These are phyloP conservation scores for Abrostola tripartita DNA, from an alignment of 2,888 invertebrate species.

Conservation along the genomic window DNA sequence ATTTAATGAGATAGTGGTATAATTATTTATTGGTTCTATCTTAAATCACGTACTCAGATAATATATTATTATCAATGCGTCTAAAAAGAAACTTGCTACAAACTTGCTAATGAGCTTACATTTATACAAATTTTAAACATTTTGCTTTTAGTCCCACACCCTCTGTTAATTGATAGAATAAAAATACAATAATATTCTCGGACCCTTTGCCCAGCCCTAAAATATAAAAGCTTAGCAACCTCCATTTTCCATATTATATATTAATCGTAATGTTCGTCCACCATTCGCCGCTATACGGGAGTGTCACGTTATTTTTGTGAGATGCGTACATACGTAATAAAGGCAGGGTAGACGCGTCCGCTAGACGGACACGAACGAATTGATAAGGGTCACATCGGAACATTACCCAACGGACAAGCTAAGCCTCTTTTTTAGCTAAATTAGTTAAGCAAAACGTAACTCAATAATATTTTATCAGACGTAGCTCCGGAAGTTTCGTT, in stretches of 20 bases:
- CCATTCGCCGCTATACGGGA: slow-evolving; percentile 44
- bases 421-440: slow-evolving; percentile 59
- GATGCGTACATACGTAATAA: slow-evolving; percentile 58
- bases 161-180: neutral
- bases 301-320: slow-evolving; percentile 54
- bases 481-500: slow-evolving; percentile 40
- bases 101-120: no score
- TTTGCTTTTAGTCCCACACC: neutral
- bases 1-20: no score
- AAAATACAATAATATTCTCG: neutral
- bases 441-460: slow-evolving; percentile 54
- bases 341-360: slow-evolving; percentile 58
- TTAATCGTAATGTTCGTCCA: slow-evolving; percentile 38
- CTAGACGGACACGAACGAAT: slow-evolving; percentile 65
- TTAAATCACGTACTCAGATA: no score
- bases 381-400: slow-evolving; percentile 75
- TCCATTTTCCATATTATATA: slow-evolving; percentile 41
- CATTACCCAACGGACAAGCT: slow-evolving; percentile 60
- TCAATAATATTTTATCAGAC: slow-evolving; percentile 38
- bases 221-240: slow-evolving; percentile 31
- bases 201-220: slow-evolving; percentile 12
- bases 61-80: no score
- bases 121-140: neutral
- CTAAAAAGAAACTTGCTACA: no score
- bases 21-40: no score